phyloP scores from a whole-genome alignment of 1,140 invertebrate genomes.

The Magallana angulata region DNA sequence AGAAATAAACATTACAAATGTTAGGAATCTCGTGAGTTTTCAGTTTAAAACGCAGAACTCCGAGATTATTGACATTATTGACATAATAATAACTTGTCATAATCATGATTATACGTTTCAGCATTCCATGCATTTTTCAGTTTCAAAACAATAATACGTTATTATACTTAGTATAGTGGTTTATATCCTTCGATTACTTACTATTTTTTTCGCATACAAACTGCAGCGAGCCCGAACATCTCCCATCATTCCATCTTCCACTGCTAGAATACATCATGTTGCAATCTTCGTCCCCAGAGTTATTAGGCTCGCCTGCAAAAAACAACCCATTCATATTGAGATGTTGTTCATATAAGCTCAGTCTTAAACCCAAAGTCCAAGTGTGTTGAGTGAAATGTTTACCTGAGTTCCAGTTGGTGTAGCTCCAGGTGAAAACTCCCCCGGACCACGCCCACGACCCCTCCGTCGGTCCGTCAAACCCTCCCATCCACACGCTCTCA shows the following conservation, averaged over 20 bases:
- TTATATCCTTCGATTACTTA: no score
- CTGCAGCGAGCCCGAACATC: background rate
- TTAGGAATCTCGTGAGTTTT: no score
- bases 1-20: no score
- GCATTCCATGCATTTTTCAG: no score
- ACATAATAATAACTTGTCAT: no score
- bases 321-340: background rate
- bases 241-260: background rate
- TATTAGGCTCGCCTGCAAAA: background rate
- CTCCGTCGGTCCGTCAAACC: slow-evolving; percentile 13
- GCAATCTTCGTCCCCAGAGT: slow-evolving; percentile 1
- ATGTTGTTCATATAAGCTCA: no score
- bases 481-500: background rate
- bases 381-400: background rate
- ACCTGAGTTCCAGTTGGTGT: background rate
- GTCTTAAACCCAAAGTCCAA: no score
- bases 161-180: no score
- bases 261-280: background rate
- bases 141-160: no score
- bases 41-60: no score
- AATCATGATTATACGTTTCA: no score
- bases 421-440: background rate
- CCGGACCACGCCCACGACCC: slow-evolving; percentile 16
- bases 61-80: no score
- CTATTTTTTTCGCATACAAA: background rate